Evolutionary conservation across 2,113 vertebrate species (phyloP).

Genomic region (Dromas ardeola): DNA sequence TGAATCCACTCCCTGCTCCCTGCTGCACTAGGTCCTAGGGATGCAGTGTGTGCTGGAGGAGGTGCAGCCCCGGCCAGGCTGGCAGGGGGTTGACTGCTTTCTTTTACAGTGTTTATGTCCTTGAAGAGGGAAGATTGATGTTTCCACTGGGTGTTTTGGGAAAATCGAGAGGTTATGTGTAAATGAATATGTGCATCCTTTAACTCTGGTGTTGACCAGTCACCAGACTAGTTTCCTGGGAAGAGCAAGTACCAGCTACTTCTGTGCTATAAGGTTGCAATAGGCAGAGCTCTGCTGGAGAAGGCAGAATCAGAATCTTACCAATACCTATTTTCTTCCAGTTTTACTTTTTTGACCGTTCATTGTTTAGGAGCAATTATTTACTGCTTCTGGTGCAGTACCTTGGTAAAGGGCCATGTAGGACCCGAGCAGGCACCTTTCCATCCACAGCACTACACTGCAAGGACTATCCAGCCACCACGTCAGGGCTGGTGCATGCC

Average conservation of each 20-base stretch:
- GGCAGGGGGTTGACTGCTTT: not conserved
- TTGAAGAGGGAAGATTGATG: not conserved
- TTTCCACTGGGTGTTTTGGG: not conserved
- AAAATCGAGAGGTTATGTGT: not conserved
- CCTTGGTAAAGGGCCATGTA: not conserved
- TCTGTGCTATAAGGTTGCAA: not conserved
- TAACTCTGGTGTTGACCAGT: not conserved
- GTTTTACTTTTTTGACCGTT: not conserved
- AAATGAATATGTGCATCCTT: not conserved
- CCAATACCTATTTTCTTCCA: not conserved
- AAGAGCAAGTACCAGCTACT: not conserved
- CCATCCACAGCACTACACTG: not conserved
- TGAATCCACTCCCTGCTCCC: not conserved
- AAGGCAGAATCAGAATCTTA: not conserved
- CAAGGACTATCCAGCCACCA: not conserved
- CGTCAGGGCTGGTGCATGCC: not conserved
- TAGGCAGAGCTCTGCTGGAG: not conserved
- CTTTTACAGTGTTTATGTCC: not conserved
- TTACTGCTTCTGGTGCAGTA: not conserved
- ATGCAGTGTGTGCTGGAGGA: not conserved
- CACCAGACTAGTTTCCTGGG: not conserved
- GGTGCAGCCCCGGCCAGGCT: not conserved
- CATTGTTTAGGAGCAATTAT: not conserved
- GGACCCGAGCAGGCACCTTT: not conserved
- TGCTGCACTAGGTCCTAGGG: not conserved